phyloP scores from a whole-genome alignment of 2,888 invertebrate genomes.

The Chymomyza procnemis region DNA sequence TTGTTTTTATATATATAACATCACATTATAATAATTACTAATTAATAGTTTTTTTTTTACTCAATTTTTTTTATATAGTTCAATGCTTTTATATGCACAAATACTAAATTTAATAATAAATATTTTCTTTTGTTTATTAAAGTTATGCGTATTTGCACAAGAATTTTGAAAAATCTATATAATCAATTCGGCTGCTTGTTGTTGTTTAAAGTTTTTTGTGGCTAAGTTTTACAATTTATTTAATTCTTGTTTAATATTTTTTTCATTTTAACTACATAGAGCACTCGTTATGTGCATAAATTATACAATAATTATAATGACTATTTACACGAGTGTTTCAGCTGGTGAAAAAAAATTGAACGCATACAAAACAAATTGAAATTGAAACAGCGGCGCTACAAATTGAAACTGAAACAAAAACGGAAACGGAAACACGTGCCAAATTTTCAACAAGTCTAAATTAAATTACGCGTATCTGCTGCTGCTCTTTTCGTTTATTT shows the following conservation, averaged over 20 bases:
- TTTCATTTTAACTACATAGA: neutral
- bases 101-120: conserved; percentile 64
- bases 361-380: conserved; percentile 20
- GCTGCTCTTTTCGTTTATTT: neutral
- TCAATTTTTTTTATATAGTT: conserved; percentile 15
- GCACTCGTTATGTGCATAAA: conserved; percentile 1
- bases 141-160: neutral
- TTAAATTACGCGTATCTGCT: conserved; percentile 26
- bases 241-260: neutral
- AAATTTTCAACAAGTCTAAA: conserved; percentile 16
- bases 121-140: conserved; percentile 33
- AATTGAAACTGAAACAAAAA: conserved; percentile 10
- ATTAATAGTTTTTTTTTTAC: conserved; percentile 53
- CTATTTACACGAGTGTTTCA: conserved; percentile 59
- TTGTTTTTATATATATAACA: conserved; percentile 60
- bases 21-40: conserved; percentile 76
- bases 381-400: conserved; percentile 11
- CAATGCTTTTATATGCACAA: conserved; percentile 46
- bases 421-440: conserved; percentile 40
- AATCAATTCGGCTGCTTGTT: conserved; percentile 1
- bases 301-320: conserved; percentile 60
- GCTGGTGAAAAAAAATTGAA: conserved; percentile 13
- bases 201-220: neutral
- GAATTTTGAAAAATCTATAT: conserved; percentile 10
- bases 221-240: neutral